Percentiles rank a stretch among this genome's conserved stretches.
phyloP scores from a whole-genome alignment of 2,113 vertebrate genomes.

The Pygoscelis antarcticus region DNA sequence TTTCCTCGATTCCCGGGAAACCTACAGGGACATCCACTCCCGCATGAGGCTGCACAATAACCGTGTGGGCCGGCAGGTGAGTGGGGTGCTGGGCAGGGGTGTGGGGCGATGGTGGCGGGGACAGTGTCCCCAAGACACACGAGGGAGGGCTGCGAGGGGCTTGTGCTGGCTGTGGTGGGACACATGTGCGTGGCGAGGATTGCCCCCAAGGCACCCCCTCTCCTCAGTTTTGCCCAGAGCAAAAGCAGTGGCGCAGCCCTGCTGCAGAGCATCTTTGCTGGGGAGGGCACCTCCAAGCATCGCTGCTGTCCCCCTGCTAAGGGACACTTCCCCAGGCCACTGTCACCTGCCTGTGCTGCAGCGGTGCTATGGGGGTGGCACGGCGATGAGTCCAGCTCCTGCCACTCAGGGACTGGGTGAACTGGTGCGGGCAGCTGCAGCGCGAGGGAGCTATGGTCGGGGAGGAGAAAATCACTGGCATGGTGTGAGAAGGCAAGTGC shows the following conservation, averaged over 20 bases:
- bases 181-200: accelerated
- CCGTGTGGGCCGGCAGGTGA: constrained; percentile 95
- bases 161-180: background rate
- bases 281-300: background rate
- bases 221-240: background rate
- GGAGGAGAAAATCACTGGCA: background rate
- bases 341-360: background rate
- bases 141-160: background rate
- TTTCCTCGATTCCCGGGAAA: constrained; percentile 95
- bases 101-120: accelerated
- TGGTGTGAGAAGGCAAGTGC: background rate
- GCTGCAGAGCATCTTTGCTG: background rate
- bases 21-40: constrained; percentile 95
- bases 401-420: background rate
- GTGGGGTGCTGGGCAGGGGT: background rate
- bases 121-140: accelerated
- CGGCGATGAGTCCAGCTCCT: background rate
- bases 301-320: background rate
- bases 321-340: background rate
- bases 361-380: background rate
- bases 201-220: background rate
- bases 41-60: constrained; percentile 99
- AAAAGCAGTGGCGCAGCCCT: background rate
- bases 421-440: background rate
- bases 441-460: background rate